Percentiles rank a stretch among this genome's conserved stretches.
Evolutionary conservation across 2,888 invertebrate species (phyloP).

Genomic region (Euplagia quadripunctaria): DNA sequence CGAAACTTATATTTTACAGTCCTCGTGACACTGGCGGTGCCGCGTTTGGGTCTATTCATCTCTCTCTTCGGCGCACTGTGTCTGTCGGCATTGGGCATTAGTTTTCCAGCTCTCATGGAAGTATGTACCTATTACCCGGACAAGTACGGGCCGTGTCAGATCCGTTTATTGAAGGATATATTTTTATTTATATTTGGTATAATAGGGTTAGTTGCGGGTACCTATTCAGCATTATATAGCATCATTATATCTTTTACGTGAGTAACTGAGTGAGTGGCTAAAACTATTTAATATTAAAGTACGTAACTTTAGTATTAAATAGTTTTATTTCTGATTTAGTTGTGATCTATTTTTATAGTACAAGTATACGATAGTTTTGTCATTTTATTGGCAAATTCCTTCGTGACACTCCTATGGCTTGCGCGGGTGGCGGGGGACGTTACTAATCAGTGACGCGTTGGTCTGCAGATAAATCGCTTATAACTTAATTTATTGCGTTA

Average conservation of each 20-base stretch:
- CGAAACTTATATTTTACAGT: slow-evolving; percentile 82
- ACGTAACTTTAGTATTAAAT: too few species aligned
- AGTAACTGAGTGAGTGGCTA: neutral
- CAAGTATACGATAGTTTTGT: too few species aligned
- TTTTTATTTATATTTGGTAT: neutral
- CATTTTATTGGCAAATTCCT: too few species aligned
- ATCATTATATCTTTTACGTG: slow-evolving; percentile 3
- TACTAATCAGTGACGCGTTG: too few species aligned
- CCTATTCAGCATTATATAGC: neutral
- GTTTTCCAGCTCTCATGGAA: slow-evolving; percentile 93
- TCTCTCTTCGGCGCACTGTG: slow-evolving; percentile 95
- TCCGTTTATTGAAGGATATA: neutral
- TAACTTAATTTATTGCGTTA: too few species aligned
- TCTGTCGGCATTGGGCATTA: slow-evolving; percentile 94
- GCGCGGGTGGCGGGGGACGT: too few species aligned
- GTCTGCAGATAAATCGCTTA: too few species aligned
- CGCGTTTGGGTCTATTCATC: slow-evolving; percentile 93
- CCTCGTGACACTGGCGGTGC: slow-evolving; percentile 91
- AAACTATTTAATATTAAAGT: neutral
- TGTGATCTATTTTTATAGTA: too few species aligned
- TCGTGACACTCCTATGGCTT: too few species aligned
- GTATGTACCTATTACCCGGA: neutral
- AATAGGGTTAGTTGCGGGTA: neutral
- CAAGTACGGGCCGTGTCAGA: neutral
- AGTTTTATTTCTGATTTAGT: too few species aligned